Evolutionary conservation across 2,797 vertebrate species (phyloP).

Genomic region (Myotis findleyi): DNA sequence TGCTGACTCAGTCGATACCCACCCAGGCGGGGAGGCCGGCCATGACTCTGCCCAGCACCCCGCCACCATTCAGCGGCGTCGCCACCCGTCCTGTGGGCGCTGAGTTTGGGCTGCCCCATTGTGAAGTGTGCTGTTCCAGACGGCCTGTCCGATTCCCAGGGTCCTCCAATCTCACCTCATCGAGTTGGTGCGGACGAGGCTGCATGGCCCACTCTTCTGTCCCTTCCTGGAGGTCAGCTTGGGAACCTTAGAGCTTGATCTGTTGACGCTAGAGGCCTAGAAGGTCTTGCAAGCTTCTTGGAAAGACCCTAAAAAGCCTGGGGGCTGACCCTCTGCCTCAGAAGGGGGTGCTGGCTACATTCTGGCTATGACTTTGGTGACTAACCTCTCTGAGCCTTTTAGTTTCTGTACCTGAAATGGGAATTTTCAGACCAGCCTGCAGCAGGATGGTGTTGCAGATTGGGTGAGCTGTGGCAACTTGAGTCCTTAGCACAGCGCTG

Average conservation of each 20-base stretch:
- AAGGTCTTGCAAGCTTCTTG: neutral
- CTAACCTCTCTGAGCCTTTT: neutral
- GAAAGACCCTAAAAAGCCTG: neutral
- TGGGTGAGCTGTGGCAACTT: neutral
- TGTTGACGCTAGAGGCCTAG: neutral
- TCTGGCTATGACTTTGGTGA: neutral
- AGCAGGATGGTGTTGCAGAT: neutral
- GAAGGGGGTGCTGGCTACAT: neutral
- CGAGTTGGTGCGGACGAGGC: neutral
- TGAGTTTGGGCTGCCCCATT: rapidly evolving
- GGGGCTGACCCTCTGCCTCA: neutral
- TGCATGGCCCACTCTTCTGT: neutral
- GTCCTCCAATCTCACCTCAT: neutral
- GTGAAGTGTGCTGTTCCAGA: neutral
- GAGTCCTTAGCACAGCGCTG: neutral
- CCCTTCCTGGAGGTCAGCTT: neutral
- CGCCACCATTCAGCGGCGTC: neutral
- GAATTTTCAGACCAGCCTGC: neutral
- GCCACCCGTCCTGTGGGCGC: neutral
- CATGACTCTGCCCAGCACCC: neutral
- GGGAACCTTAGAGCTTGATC: neutral
- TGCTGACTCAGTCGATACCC: neutral
- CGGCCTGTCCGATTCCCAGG: neutral
- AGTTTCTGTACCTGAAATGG: neutral
- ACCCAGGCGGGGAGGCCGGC: neutral